These are phyloP conservation scores for Lycocorax pyrrhopterus DNA, from an alignment of 2,113 vertebrate species.

Conservation along the genomic window DNA sequence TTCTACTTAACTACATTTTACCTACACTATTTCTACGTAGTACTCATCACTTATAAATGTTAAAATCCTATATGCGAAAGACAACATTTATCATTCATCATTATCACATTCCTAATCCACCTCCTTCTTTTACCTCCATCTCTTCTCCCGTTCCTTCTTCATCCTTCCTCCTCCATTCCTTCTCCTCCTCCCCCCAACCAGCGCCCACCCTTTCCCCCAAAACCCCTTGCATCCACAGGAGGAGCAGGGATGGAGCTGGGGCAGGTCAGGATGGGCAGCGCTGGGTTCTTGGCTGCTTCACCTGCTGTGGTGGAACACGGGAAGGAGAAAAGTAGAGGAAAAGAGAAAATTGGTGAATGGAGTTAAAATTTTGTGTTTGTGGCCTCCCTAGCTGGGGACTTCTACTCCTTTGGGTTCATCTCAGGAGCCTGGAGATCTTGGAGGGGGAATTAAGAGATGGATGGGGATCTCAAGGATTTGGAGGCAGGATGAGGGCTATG, in stretches of 20 bases:
- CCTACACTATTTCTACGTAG: too few relatives aligned
- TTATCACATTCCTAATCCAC: background rate
- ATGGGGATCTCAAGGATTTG: background rate
- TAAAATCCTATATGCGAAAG: too few relatives aligned
- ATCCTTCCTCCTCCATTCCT: background rate
- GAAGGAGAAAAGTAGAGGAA: background rate
- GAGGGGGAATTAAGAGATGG: background rate
- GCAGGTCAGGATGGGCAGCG: background rate
- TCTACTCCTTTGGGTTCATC: background rate
- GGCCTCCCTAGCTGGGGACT: background rate
- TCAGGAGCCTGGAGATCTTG: background rate
- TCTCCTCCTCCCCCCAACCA: background rate
- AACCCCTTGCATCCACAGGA: background rate
- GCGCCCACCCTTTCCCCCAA: background rate
- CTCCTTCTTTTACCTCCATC: too few relatives aligned
- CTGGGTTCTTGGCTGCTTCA: background rate
- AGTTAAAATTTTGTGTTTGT: background rate
- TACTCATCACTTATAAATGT: too few relatives aligned
- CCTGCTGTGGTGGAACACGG: fast-evolving
- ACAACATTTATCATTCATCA: too few relatives aligned
- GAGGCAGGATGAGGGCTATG: background rate
- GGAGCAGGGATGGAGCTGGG: background rate
- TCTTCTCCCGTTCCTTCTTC: background rate
- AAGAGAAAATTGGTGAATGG: background rate
- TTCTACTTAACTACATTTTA: too few relatives aligned